These are phyloP conservation scores for Xiphydria camelus DNA, from an alignment of 2,888 invertebrate species.

Conservation along the genomic window DNA sequence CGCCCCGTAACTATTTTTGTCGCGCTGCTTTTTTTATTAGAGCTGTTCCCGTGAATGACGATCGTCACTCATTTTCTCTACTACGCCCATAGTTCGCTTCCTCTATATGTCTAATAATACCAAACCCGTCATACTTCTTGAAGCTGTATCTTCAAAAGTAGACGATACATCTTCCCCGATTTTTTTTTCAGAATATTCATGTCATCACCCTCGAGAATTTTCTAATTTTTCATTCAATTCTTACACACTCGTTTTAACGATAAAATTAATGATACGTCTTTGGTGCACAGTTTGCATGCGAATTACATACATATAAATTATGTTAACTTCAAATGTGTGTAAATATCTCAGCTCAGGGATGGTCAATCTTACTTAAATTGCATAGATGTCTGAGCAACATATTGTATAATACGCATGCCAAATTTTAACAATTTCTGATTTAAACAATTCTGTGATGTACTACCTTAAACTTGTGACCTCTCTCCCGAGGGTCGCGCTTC, in stretches of 20 bases:
- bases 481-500: background rate
- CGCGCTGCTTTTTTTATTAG: too few species aligned
- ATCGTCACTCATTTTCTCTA: too few species aligned
- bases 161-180: background rate
- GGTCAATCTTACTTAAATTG: slow-evolving; percentile 3
- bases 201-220: background rate
- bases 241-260: background rate
- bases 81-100: too few species aligned
- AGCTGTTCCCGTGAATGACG: too few species aligned
- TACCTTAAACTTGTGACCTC: background rate
- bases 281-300: background rate
- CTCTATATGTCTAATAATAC: background rate
- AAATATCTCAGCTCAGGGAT: slow-evolving; percentile 1
- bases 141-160: background rate
- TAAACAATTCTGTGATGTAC: background rate
- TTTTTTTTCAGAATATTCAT: slow-evolving; percentile 1
- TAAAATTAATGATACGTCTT: background rate
- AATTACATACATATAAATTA: background rate
- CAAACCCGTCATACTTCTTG: background rate
- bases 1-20: too few species aligned
- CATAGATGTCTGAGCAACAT: slow-evolving; percentile 9
- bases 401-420: slow-evolving; percentile 6
- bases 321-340: background rate
- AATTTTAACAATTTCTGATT: background rate
- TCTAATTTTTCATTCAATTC: background rate